Evolutionary conservation across 2,797 vertebrate species (phyloP), one percentile per base, ranked within the genome.

Genomic region (Hoplostethus atlanticus): DNA sequence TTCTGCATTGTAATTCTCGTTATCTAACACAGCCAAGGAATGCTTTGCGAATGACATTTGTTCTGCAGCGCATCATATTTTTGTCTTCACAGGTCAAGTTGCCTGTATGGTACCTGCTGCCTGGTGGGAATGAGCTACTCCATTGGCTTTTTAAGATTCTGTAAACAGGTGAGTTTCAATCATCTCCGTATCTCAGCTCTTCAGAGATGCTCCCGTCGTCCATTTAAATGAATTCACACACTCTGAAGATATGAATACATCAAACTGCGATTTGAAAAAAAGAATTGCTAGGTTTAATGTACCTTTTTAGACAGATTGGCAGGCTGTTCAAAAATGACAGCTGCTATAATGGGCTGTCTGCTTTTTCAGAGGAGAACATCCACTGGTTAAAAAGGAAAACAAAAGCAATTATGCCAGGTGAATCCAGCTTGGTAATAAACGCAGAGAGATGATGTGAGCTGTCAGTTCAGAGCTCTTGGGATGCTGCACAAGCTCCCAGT

Each of bases 61-160:
- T 64, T 64, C 0, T 54, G 36, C 34, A 30, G 4, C 17, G 44
- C 46, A n/a, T 77, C 5, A 6, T 53, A 34, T 72, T 30, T n/a
- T 69, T 68, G 48, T 68, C 25, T 63, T 44, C 28, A 3, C 84
- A 99, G 97, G 87, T 98, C 98, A 42, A 99, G 96, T 79, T 99
- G 97, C 61, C 52, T 97, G 71, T 97, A 99, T 0, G 96, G 98
- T 9, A 99, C 98, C 31, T 99, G 98, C 91, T 99, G 97, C 79
- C 94, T 99, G 2, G 92, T 54, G 31, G 97, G 97, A 51, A 94
- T 94, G 86, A 96, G 95, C 83, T 98, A 99, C 80, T 99, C 98
- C 63, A 99, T 99, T 0, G 96, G 97, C 40, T 99, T 99, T 87
- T 95, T 99, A 79, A 95, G 98, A 77, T 99, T 99, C 93, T 99